Base-by-base conservation (phyloP, 30 jellyfish, hydroid and myxozoan species). In the Aurelia aurita complex sp. Pacific region DNA sequence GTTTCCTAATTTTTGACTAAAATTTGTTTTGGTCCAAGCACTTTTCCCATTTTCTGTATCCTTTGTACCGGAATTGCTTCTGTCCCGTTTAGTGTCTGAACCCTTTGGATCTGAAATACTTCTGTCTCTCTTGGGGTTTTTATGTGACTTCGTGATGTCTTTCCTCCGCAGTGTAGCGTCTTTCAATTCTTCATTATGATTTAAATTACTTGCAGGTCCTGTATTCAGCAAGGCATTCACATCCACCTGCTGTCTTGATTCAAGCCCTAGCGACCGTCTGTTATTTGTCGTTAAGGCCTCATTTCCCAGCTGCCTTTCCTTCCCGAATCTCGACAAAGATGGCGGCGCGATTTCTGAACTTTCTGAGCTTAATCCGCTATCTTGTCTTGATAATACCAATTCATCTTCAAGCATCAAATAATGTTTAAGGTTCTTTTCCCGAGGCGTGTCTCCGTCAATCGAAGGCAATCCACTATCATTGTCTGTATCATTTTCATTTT, bases 391-490 rank as follows among this genome's bases (percentile, higher is more conserved):
- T 14, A 60, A 42, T 16, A 66, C 32, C 2, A 57, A 60, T 23
- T 38, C 18, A 17, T 77, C 90, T 38, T 60, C 70, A 11, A 68
- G 83, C 10, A 75, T 15, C 43, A n/a, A 42, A 19, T 36, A 11
- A 34, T 35, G 51, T 69, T 57, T 77, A 1, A 51, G 23, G 3
- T 17, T 50, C 23, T 46, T 53, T 5, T 87, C 96, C 46, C 64
- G 86, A 15, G 87, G 73, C 1, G 82, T 46, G 57, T 87, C 96
- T 67, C 89, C 96, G 46, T 79, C 96, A 16, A 87, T 77, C 61
- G 96, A 87, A 10, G 71, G 90, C 46, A 87, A 23, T 7, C 96
- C 96, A 71, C 96, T 87, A 61, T 87, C 96, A 5, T 67, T 77
- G 55, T 87, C 96, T 29, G 90, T 76, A 42, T 87, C 96, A 46